phyloP scores from a whole-genome alignment of 2,888 invertebrate species.

The Eristalinus aeneus region DNA sequence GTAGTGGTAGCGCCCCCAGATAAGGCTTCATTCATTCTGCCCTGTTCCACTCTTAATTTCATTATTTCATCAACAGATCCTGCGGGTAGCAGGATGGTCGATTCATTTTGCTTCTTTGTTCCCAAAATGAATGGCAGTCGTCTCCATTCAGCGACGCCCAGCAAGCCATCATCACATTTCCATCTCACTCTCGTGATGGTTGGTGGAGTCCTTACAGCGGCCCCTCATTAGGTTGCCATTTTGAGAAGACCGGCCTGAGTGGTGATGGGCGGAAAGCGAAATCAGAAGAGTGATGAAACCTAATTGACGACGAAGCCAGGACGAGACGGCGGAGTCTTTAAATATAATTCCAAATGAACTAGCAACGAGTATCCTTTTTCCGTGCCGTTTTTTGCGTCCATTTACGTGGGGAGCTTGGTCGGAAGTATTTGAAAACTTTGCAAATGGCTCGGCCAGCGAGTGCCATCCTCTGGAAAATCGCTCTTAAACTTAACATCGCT shows the following conservation, averaged over 20 bases:
- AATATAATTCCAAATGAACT: conserved; percentile 61
- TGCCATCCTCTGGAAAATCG: conserved; percentile 59
- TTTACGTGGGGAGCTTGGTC: conserved; percentile 11
- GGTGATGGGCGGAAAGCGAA: not conserved
- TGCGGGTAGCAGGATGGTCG: conserved; percentile 1
- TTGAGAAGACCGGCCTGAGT: not conserved
- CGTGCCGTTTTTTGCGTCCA: not conserved
- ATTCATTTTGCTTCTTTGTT: conserved; percentile 1
- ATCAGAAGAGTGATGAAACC: conserved; percentile 36
- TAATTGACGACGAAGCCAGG: conserved; percentile 61
- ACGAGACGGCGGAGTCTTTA: conserved; percentile 31
- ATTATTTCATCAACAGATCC: conserved; percentile 40
- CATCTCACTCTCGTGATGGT: not conserved
- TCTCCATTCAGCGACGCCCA: conserved; percentile 14
- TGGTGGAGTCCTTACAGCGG: conserved; percentile 45
- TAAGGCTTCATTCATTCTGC: not conserved
- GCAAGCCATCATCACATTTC: not conserved
- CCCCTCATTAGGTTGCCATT: conserved; percentile 23
- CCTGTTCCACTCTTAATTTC: conserved; percentile 36
- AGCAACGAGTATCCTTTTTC: conserved; percentile 39
- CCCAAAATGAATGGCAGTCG: conserved; percentile 24
- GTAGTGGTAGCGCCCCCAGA: conserved; percentile 13
- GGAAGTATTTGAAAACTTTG: conserved; percentile 59
- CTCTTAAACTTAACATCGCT: conserved; percentile 46
- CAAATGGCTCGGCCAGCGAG: conserved; percentile 52